A percentile compares a stretch with the other conserved stretches of the same genome.
phyloP scores from a whole-genome alignment of 2,113 vertebrate genomes.

The Trogon surrucura region DNA sequence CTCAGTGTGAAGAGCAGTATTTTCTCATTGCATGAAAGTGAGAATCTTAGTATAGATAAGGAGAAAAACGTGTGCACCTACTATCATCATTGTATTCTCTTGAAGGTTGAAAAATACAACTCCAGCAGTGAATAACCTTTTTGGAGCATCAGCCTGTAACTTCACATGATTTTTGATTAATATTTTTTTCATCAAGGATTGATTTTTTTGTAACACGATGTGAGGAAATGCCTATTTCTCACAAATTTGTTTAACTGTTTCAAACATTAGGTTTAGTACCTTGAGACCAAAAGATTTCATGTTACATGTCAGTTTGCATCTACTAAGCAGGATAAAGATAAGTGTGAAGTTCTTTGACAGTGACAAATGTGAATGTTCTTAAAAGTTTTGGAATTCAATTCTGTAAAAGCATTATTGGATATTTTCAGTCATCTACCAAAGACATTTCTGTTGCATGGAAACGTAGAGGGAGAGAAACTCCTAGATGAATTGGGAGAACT shows the following conservation, averaged over 20 bases:
- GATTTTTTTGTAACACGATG: neutral
- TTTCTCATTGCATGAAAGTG: neutral
- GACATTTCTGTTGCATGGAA: neutral
- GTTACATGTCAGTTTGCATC: neutral
- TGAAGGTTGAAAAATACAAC: neutral
- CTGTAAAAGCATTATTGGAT: neutral
- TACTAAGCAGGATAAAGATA: neutral
- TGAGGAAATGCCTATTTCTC: neutral
- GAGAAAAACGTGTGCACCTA: neutral
- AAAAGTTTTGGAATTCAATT: neutral
- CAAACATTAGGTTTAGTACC: neutral
- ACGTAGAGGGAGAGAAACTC: neutral
- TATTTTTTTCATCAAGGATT: neutral
- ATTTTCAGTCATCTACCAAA: neutral
- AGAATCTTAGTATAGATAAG: neutral
- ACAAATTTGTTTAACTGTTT: neutral
- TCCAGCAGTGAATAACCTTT: neutral
- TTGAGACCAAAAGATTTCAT: neutral
- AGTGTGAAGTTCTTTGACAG: neutral
- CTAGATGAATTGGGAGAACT: neutral
- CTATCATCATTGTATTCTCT: neutral
- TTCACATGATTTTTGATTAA: neutral
- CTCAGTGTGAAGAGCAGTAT: neutral
- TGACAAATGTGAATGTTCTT: neutral
- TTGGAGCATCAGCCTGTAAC: neutral